Percentiles rank a stretch among this genome's conserved stretches.
These are phyloP conservation scores for Trochalopteron elliotii DNA, from an alignment of 2,113 vertebrate genomes.

Conservation along the genomic window DNA sequence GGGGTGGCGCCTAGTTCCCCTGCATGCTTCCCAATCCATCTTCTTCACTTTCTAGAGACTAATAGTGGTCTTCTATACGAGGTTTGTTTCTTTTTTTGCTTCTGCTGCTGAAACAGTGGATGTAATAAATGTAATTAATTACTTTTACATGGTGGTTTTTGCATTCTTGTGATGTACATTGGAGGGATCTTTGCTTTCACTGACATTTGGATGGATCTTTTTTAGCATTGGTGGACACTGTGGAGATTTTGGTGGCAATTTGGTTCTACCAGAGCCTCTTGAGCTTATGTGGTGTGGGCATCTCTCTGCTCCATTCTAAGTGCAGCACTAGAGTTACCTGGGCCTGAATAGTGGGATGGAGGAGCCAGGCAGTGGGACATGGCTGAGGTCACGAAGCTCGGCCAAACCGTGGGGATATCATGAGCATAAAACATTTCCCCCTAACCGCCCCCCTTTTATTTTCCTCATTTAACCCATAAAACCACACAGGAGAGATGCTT, in stretches of 20 bases:
- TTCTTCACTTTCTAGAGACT: not conserved
- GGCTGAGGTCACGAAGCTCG: not conserved
- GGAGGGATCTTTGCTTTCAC: not conserved
- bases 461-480: not conserved
- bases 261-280: not conserved
- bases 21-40: not conserved
- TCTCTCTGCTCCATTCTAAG: not conserved
- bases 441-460: fast-evolving
- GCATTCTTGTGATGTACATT: not conserved
- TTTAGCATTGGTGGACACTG: fast-evolving
- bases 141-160: fast-evolving
- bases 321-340: not conserved
- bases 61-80: not conserved
- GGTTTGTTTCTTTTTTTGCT: not conserved
- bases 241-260: not conserved
- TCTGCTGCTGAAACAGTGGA: not conserved
- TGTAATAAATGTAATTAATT: not conserved
- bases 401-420: not conserved
- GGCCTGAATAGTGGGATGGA: not conserved
- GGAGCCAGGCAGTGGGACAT: not conserved
- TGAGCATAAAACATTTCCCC: not conserved
- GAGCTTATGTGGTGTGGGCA: fast-evolving
- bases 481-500: not conserved
- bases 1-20: not conserved
- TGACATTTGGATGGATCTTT: not conserved